A percentile compares a stretch with the other conserved stretches of the same genome.
phyloP scores from a whole-genome alignment of 2,888 invertebrate species.

The Lasius fuliginosus region DNA sequence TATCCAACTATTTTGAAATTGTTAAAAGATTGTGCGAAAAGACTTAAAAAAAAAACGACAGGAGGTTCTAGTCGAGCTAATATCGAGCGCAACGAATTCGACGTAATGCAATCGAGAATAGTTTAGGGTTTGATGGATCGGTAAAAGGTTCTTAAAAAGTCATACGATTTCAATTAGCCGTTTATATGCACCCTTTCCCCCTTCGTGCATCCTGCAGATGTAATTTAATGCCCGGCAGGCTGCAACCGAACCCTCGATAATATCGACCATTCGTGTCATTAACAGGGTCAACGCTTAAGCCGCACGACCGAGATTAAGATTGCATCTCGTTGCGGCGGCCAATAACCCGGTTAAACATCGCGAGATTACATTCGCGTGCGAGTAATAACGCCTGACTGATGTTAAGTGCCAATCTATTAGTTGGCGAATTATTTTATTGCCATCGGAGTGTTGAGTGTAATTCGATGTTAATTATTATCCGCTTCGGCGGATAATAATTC shows the following conservation, averaged over 20 bases:
- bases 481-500: neutral
- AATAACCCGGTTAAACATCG: conserved; percentile 37
- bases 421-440: conserved; percentile 29
- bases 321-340: conserved; percentile 55
- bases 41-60: neutral
- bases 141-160: neutral
- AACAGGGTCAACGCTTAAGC: conserved; percentile 73
- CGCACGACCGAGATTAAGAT: conserved; percentile 74
- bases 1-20: too few relatives aligned
- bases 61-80: conserved; percentile 2
- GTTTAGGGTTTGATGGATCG: neutral
- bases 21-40: neutral
- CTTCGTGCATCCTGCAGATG: neutral
- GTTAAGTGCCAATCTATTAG: conserved; percentile 46
- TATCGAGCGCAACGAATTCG: conserved; percentile 26
- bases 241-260: conserved; percentile 15
- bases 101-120: conserved; percentile 10
- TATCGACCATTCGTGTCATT: conserved; percentile 60
- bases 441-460: neutral
- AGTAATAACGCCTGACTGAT: conserved; percentile 30
- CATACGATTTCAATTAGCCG: neutral
- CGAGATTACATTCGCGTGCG: conserved; percentile 43
- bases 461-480: conserved; percentile 1
- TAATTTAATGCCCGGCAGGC: conserved; percentile 20
- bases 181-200: neutral